Percentiles rank a stretch among this genome's conserved stretches.
phyloP scores from a whole-genome alignment of 64 coral and sea anemone species.

The Hydrozoanthus tunicans region DNA sequence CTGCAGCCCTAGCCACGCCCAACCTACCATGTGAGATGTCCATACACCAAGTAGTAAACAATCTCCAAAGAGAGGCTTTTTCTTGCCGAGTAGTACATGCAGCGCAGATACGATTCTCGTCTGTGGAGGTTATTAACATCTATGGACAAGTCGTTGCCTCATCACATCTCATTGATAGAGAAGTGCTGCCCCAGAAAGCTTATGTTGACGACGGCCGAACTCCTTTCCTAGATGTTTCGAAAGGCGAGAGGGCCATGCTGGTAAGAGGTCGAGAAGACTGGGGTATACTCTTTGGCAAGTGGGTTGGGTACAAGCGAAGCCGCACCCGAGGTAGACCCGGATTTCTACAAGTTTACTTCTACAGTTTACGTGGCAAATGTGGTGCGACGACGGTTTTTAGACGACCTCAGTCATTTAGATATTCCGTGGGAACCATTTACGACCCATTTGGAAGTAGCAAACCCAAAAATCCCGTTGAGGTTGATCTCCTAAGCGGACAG shows the following conservation, averaged over 20 bases:
- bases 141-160: slow-evolving; percentile 38
- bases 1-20: slow-evolving; percentile 20
- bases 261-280: slow-evolving; percentile 78
- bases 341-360: slow-evolving; percentile 42
- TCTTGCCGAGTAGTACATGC: slow-evolving; percentile 52
- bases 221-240: slow-evolving; percentile 26
- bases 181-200: slow-evolving; percentile 32
- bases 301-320: slow-evolving; percentile 51
- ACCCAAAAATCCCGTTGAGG: slow-evolving; percentile 3
- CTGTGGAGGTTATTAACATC: slow-evolving; percentile 56
- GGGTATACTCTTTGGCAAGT: slow-evolving; percentile 77
- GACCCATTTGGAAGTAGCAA: not conserved
- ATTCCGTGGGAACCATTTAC: slow-evolving; percentile 8
- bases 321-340: slow-evolving; percentile 47
- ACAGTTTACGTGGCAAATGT: slow-evolving; percentile 19
- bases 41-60: slow-evolving; percentile 41
- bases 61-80: slow-evolving; percentile 33
- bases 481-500: slow-evolving; percentile 41
- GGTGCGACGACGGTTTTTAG: not conserved
- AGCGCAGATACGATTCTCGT: slow-evolving; percentile 29
- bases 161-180: slow-evolving; percentile 50
- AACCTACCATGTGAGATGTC: slow-evolving; percentile 44
- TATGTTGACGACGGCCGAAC: not conserved
- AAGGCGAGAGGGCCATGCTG: slow-evolving; percentile 74
- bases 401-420: slow-evolving; percentile 10